Percentiles rank a stretch among this genome's conserved stretches.
Evolutionary conservation across 2,888 invertebrate species (phyloP).

Genomic region (Timandra comae): DNA sequence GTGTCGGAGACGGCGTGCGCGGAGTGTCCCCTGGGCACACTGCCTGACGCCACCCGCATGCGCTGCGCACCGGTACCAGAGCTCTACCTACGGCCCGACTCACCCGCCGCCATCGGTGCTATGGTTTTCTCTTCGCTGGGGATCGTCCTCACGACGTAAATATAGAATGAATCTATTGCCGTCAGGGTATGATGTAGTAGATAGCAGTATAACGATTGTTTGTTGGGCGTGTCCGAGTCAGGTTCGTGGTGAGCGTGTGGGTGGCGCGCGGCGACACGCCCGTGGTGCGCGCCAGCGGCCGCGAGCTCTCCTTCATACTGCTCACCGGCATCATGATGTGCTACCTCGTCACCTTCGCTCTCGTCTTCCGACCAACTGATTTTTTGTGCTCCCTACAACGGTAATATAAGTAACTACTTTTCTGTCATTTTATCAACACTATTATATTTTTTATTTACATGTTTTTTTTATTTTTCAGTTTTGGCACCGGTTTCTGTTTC

Average conservation of each 20-base stretch:
- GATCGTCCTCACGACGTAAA: slow-evolving; percentile 83
- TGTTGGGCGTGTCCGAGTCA: slow-evolving; percentile 16
- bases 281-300: slow-evolving; percentile 95
- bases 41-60: slow-evolving; percentile 85
- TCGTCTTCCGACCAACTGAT: slow-evolving; percentile 90
- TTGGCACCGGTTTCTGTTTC: slow-evolving; percentile 94
- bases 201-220: too few relatives aligned
- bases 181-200: too few relatives aligned
- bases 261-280: slow-evolving; percentile 92
- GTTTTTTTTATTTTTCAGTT: slow-evolving; percentile 72
- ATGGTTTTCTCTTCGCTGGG: slow-evolving; percentile 92
- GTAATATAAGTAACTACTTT: too few relatives aligned
- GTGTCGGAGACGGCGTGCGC: slow-evolving; percentile 87
- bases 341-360: slow-evolving; percentile 93
- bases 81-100: slow-evolving; percentile 85
- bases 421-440: neutral
- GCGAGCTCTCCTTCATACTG: slow-evolving; percentile 92
- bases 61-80: slow-evolving; percentile 86
- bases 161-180: slow-evolving; percentile 13
- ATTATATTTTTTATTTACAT: too few relatives aligned
- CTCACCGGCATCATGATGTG: slow-evolving; percentile 92
- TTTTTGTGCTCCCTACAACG: slow-evolving; percentile 92
- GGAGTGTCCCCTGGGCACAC: slow-evolving; percentile 87
- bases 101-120: slow-evolving; percentile 93
- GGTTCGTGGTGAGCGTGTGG: slow-evolving; percentile 85